phyloP scores from a whole-genome alignment of 2,113 vertebrate genomes.

The Spea bombifrons region DNA sequence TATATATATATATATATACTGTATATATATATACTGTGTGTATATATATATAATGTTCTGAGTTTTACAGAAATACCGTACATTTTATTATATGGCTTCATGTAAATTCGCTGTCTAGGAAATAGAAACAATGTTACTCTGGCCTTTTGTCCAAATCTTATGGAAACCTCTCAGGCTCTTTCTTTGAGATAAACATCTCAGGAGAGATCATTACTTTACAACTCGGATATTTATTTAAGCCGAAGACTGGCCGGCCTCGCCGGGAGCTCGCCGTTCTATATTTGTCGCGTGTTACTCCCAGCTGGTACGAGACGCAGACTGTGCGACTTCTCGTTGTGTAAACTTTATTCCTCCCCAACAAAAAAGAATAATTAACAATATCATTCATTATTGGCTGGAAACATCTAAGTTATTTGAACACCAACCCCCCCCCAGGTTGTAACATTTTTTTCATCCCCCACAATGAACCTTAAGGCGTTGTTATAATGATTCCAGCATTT shows the following conservation, averaged over 20 bases:
- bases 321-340: conserved; percentile 26
- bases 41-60: too few relatives aligned
- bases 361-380: neutral
- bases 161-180: neutral
- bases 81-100: neutral
- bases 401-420: neutral
- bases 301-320: conserved; percentile 2
- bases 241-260: conserved; percentile 16
- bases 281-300: conserved; percentile 6
- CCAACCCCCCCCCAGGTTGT: too few relatives aligned
- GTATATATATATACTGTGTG: too few relatives aligned
- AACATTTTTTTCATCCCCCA: too few relatives aligned
- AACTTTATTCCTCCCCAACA: neutral
- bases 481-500: too few relatives aligned
- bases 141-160: neutral
- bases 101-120: neutral
- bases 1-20: too few relatives aligned
- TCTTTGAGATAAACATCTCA: conserved; percentile 26
- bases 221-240: conserved; percentile 36
- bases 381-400: neutral
- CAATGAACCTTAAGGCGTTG: too few relatives aligned
- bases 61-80: too few relatives aligned
- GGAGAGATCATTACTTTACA: conserved; percentile 10
- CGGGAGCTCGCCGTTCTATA: neutral
- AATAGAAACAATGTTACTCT: neutral